phyloP scores from a whole-genome alignment of 2,113 vertebrate genomes.

The Catagonus wagneri region DNA sequence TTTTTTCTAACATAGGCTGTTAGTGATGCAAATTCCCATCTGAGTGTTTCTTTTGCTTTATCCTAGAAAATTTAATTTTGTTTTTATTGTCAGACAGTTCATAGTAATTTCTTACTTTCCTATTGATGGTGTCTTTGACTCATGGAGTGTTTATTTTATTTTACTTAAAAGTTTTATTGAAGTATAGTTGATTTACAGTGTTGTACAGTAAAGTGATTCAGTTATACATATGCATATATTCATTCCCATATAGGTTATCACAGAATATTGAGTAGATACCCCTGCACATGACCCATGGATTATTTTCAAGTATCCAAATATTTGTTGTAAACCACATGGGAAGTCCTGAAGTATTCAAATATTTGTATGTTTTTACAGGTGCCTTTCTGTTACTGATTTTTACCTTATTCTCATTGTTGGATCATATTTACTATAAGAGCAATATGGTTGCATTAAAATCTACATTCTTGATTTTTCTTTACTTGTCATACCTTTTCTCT shows the following conservation, averaged over 20 bases:
- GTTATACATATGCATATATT: no score
- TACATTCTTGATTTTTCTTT: slow-evolving; percentile 9
- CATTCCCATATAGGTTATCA: no score
- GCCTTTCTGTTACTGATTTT: slow-evolving; percentile 7
- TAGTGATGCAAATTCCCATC: neutral
- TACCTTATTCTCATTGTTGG: slow-evolving; percentile 24
- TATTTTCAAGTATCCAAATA: no score
- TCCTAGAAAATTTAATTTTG: neutral
- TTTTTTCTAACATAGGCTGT: neutral
- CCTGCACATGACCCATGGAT: no score
- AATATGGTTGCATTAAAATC: neutral
- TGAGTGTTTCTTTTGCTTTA: neutral
- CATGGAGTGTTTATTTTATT: neutral
- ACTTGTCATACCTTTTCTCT: neutral
- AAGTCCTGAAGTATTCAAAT: neutral
- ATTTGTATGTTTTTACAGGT: neutral
- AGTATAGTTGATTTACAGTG: no score
- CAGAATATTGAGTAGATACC: no score
- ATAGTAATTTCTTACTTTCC: slow-evolving; percentile 19
- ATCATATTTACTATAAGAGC: slow-evolving; percentile 5
- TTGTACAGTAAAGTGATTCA: no score
- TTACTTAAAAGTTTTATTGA: no score
- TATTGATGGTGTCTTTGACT: neutral
- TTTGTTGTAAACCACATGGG: no score
- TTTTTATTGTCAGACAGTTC: slow-evolving; percentile 21